These are phyloP conservation scores for Noctua comes DNA, from an alignment of 2,888 invertebrate genomes.

Conservation along the genomic window DNA sequence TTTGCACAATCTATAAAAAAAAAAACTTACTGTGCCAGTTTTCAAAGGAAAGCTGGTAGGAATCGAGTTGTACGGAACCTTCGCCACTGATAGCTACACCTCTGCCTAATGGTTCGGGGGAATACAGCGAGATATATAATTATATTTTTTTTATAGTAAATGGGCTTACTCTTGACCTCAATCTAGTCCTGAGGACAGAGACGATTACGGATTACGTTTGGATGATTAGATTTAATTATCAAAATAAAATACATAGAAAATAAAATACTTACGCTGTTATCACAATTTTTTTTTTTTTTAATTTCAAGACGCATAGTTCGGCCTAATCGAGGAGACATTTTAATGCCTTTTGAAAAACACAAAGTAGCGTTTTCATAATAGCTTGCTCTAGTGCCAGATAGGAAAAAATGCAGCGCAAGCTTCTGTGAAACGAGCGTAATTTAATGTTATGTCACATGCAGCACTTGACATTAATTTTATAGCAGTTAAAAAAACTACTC, in stretches of 20 bases:
- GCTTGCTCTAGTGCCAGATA: slow-evolving; percentile 27
- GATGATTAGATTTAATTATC: too few relatives aligned
- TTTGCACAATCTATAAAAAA: too few relatives aligned
- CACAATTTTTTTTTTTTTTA: not conserved
- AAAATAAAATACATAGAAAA: not conserved
- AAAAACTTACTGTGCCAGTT: too few relatives aligned
- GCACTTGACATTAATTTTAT: slow-evolving; percentile 13
- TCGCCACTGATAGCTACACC: too few relatives aligned
- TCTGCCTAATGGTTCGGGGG: not conserved
- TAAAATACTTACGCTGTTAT: not conserved
- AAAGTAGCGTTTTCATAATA: slow-evolving; percentile 25
- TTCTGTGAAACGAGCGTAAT: slow-evolving; percentile 42
- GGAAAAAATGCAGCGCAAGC: slow-evolving; percentile 41
- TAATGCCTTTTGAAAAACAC: slow-evolving; percentile 17
- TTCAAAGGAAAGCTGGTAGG: too few relatives aligned
- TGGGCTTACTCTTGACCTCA: too few relatives aligned
- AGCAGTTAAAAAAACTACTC: slow-evolving; percentile 1
- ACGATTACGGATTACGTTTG: too few relatives aligned
- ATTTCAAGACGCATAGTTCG: not conserved
- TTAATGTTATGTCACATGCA: slow-evolving; percentile 28
- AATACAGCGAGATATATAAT: not conserved
- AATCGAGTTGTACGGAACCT: too few relatives aligned
- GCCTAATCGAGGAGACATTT: not conserved
- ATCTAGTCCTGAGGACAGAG: too few relatives aligned
- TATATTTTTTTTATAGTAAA: too few relatives aligned